These are phyloP conservation scores for Ardeotis arabs DNA, from an alignment of 2,113 vertebrate genomes.

Conservation along the genomic window DNA sequence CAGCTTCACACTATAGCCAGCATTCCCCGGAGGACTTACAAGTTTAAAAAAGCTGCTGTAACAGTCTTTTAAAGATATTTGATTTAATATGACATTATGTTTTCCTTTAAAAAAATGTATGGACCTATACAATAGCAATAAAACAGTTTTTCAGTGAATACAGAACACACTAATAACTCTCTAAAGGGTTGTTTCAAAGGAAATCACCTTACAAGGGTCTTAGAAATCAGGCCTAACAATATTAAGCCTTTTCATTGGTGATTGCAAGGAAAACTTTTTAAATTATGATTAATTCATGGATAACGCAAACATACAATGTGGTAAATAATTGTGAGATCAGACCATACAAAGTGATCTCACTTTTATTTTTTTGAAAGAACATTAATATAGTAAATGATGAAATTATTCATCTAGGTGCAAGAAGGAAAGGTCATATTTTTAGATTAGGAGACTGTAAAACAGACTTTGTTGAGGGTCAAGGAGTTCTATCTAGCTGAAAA, in stretches of 20 bases:
- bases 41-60: neutral
- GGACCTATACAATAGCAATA: neutral
- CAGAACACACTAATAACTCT: neutral
- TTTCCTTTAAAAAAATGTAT: neutral
- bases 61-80: neutral
- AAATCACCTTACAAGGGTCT: neutral
- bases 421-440: neutral
- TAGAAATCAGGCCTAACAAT: neutral
- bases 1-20: neutral
- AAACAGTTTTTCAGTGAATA: neutral
- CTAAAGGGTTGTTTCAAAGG: neutral
- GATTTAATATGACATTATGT: neutral
- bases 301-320: neutral
- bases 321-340: neutral
- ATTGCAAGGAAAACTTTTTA: neutral
- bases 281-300: neutral
- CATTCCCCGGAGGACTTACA: neutral
- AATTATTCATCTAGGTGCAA: neutral
- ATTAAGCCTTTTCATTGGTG: neutral
- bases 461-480: neutral
- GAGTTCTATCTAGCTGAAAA: neutral
- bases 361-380: neutral
- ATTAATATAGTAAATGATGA: neutral
- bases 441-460: neutral
- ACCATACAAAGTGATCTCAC: neutral